A percentile compares a stretch with the other conserved stretches of the same genome.
phyloP scores from a whole-genome alignment of 1,140 invertebrate species.

The Cylas formicarius region DNA sequence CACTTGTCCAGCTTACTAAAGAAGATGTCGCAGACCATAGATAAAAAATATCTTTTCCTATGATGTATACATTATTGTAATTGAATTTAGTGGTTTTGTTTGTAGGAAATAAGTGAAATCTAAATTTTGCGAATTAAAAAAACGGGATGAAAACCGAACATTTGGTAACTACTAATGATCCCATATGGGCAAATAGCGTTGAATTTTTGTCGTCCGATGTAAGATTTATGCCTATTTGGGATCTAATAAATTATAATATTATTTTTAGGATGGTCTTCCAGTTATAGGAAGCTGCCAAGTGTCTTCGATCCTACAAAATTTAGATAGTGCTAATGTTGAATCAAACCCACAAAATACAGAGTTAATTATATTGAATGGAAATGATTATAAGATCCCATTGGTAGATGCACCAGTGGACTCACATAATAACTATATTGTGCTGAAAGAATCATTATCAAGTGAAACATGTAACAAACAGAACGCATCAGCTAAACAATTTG shows the following conservation, averaged over 20 bases:
- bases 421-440: slow-evolving; percentile 26
- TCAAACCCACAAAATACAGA: slow-evolving; percentile 25
- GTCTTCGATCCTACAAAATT: slow-evolving; percentile 35
- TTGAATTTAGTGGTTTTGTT: too few relatives aligned
- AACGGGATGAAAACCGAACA: slow-evolving; percentile 28
- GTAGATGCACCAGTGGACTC: slow-evolving; percentile 17
- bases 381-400: slow-evolving; percentile 27
- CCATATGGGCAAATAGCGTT: slow-evolving; percentile 28
- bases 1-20: too few relatives aligned
- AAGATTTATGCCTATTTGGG: background rate
- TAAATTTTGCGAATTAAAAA: slow-evolving; percentile 2
- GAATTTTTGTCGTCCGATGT: slow-evolving; percentile 27
- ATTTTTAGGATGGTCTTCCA: slow-evolving; percentile 34
- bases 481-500: slow-evolving; percentile 16
- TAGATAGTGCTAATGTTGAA: slow-evolving; percentile 23
- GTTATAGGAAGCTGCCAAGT: slow-evolving; percentile 35
- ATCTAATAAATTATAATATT: slow-evolving; percentile 2
- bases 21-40: too few relatives aligned
- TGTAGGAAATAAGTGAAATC: too few relatives aligned
- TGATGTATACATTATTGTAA: too few relatives aligned
- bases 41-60: too few relatives aligned
- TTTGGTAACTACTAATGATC: slow-evolving; percentile 17
- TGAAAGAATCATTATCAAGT: slow-evolving; percentile 23
- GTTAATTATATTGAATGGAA: slow-evolving; percentile 28
- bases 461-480: slow-evolving; percentile 5